A percentile compares a stretch with the other conserved stretches of the same genome.
These are phyloP conservation scores for Trinorchestia longiramus DNA, from an alignment of 1,140 invertebrate genomes.

Conservation along the genomic window DNA sequence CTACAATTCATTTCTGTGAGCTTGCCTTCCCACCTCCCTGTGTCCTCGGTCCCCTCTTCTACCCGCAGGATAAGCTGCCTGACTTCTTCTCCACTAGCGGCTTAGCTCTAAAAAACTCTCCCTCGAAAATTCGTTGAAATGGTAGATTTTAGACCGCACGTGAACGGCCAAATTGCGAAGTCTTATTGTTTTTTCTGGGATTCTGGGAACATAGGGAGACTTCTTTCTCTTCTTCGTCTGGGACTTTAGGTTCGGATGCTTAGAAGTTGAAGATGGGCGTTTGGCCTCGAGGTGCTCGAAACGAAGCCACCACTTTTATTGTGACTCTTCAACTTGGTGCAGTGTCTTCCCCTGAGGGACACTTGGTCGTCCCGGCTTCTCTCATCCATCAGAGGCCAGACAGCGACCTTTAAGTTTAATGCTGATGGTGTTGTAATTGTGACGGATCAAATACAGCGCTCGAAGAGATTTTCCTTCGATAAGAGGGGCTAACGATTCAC, in stretches of 20 bases:
- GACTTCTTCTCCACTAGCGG: conserved; percentile 43
- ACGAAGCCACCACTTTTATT: conserved; percentile 41
- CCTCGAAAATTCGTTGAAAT: conserved; percentile 46
- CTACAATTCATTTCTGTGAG: conserved; percentile 14
- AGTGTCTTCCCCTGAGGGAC: neutral
- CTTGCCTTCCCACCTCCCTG: neutral
- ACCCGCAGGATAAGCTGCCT: conserved; percentile 43
- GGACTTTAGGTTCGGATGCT: conserved; percentile 18
- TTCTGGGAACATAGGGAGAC: conserved; percentile 15
- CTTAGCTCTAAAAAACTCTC: conserved; percentile 42
- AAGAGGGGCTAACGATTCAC: too few species aligned
- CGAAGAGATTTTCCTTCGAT: neutral
- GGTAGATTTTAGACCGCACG: conserved; percentile 34
- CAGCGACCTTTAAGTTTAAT: neutral
- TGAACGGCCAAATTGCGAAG: conserved; percentile 40
- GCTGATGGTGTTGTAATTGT: neutral
- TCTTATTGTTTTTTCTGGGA: conserved; percentile 39
- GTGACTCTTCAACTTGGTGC: neutral
- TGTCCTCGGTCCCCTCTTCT: conserved; percentile 25
- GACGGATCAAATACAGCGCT: neutral
- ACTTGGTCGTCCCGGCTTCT: neutral
- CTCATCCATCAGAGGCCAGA: neutral
- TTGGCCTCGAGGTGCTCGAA: conserved; percentile 10
- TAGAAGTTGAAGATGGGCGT: conserved; percentile 13
- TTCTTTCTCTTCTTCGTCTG: neutral